Percentiles rank a stretch among this genome's conserved stretches.
These are phyloP conservation scores for Allophyes oxyacanthae DNA, from an alignment of 2,888 invertebrate species.

Conservation along the genomic window DNA sequence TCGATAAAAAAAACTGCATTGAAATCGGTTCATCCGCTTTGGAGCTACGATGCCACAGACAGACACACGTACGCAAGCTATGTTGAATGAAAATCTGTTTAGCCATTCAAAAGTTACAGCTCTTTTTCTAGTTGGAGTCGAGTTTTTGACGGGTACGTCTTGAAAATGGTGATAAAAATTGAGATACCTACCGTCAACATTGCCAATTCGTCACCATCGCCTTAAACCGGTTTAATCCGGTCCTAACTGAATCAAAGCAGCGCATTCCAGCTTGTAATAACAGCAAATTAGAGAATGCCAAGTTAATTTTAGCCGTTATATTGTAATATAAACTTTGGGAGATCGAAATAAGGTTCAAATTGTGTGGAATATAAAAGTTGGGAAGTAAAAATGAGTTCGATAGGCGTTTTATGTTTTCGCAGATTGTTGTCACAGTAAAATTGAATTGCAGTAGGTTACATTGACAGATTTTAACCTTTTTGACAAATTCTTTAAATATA, in stretches of 20 bases:
- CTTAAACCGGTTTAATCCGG: conserved; percentile 51
- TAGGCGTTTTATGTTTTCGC: conserved; percentile 32
- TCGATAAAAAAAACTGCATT: too few relatives aligned
- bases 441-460: conserved; percentile 19
- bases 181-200: too few relatives aligned
- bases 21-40: too few relatives aligned
- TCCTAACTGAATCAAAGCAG: conserved; percentile 73
- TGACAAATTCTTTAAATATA: not conserved
- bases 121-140: too few relatives aligned
- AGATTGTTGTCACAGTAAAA: conserved; percentile 12
- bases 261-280: conserved; percentile 74
- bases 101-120: too few relatives aligned
- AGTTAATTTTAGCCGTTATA: conserved; percentile 31
- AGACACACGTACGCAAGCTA: too few relatives aligned
- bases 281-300: conserved; percentile 65
- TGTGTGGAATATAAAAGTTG: not conserved
- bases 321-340: conserved; percentile 8
- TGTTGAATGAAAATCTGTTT: too few relatives aligned
- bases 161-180: too few relatives aligned
- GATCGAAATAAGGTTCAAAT: not conserved
- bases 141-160: too few relatives aligned
- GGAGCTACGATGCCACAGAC: too few relatives aligned
- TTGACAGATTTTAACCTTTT: too few relatives aligned
- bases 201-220: too few relatives aligned
- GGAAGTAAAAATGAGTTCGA: conserved; percentile 35